Percentiles rank a stretch among this genome's conserved stretches.
Conservation (phyloP, 2,113 vertebrate genomes). For the Opisthocomus hoazin region DNA sequence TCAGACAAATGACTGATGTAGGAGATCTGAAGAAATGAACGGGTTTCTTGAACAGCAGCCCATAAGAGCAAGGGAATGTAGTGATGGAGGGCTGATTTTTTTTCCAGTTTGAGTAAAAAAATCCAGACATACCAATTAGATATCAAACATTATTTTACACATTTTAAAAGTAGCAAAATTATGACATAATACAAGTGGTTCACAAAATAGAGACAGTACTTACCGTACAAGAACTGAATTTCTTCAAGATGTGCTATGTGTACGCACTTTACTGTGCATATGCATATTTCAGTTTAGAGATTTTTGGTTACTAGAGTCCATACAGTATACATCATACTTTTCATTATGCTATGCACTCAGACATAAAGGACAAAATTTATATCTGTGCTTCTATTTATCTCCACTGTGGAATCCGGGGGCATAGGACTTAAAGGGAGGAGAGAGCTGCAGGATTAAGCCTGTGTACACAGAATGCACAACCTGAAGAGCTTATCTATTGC, state of each 20-base stretch:
- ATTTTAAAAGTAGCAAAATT: background rate
- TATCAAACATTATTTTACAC: background rate
- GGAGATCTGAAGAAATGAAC: background rate
- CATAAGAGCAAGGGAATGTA: background rate
- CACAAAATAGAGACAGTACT: background rate
- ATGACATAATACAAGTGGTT: background rate
- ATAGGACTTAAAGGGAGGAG: background rate
- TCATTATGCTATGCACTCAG: background rate
- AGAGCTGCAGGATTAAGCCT: background rate
- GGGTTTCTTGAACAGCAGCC: background rate
- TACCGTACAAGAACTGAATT: constrained; percentile 13
- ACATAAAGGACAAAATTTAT: background rate
- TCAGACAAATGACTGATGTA: background rate
- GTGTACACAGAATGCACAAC: background rate
- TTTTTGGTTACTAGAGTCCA: background rate
- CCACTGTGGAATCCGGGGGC: background rate
- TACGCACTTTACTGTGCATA: background rate
- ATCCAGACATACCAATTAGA: background rate
- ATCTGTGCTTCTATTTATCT: background rate
- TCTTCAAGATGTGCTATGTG: background rate
- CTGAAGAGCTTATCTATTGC: background rate
- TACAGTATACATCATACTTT: background rate
- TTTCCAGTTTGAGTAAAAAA: background rate
- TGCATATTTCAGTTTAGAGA: background rate
- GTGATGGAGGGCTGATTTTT: background rate